Evolutionary conservation across 2,888 invertebrate species (phyloP).

Genomic region (Heliconius erato): DNA sequence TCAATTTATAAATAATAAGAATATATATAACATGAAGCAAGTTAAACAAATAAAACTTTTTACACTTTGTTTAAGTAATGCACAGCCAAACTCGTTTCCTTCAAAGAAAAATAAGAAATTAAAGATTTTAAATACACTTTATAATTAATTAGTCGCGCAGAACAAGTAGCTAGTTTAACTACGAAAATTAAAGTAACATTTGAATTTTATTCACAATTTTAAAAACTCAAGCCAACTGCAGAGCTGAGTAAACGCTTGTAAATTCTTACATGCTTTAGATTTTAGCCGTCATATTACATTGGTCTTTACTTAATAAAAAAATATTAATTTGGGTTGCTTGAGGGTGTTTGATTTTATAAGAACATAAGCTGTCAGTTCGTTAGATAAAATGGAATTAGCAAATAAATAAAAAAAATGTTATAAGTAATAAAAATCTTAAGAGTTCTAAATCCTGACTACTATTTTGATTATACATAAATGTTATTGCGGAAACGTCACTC

Average conservation of each 20-base stretch:
- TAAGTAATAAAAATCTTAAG: neutral
- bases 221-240: constrained; percentile 58
- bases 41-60: neutral
- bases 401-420: neutral
- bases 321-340: neutral
- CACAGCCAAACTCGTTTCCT: constrained; percentile 12
- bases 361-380: too few relatives aligned
- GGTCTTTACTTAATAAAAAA: constrained; percentile 5
- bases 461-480: neutral
- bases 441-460: neutral
- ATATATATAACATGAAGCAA: neutral
- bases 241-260: constrained; percentile 66
- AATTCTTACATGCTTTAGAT: constrained; percentile 17
- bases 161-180: constrained; percentile 51
- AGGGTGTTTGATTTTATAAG: too few relatives aligned
- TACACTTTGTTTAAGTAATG: constrained; percentile 6
- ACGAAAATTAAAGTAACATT: constrained; percentile 54
- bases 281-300: neutral
- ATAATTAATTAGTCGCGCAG: constrained; percentile 50
- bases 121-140: constrained; percentile 48
- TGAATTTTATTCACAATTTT: constrained; percentile 50
- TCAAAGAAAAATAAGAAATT: constrained; percentile 44
- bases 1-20: neutral
- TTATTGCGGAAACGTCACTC: constrained; percentile 5
- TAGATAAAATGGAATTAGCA: too few relatives aligned